Conservation (phyloP, 2,113 vertebrate species). For the Alethe castanea region DNA sequence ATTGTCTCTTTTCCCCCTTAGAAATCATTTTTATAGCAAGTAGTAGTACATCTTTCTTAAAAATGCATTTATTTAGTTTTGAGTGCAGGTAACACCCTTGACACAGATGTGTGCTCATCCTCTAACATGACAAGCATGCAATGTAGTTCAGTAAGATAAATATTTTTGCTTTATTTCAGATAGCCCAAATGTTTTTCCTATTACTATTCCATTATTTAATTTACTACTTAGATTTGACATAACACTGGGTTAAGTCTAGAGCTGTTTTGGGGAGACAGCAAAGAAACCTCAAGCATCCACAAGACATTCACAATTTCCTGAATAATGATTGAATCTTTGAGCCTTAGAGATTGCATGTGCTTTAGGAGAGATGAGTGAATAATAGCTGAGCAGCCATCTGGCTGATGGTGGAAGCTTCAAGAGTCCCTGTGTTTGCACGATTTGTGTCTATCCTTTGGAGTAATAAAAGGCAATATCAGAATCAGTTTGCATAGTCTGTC, state of each 20-base stretch:
- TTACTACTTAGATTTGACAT: not conserved
- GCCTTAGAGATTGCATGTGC: not conserved
- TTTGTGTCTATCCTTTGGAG: not conserved
- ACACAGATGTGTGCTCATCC: not conserved
- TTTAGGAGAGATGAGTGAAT: slow-evolving; percentile 9
- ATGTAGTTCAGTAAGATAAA: not conserved
- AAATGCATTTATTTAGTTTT: not conserved
- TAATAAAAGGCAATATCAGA: slow-evolving; percentile 25
- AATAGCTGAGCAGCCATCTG: slow-evolving; percentile 9
- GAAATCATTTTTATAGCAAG: not conserved
- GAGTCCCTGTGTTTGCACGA: not conserved
- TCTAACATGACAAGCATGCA: not conserved
- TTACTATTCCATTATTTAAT: not conserved
- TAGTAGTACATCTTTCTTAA: not conserved
- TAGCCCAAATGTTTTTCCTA: not conserved
- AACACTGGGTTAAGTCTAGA: not conserved
- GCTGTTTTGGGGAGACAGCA: not conserved
- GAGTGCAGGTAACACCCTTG: not conserved
- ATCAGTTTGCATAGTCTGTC: not conserved
- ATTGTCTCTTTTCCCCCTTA: not conserved
- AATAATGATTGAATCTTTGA: not conserved
- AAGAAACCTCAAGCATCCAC: not conserved
- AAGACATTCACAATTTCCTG: not conserved
- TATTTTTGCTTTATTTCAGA: not conserved
- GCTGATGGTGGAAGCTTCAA: slow-evolving; percentile 10